phyloP scores from a whole-genome alignment of 2,888 invertebrate genomes.

The Hemistola chrysoprasaria region DNA sequence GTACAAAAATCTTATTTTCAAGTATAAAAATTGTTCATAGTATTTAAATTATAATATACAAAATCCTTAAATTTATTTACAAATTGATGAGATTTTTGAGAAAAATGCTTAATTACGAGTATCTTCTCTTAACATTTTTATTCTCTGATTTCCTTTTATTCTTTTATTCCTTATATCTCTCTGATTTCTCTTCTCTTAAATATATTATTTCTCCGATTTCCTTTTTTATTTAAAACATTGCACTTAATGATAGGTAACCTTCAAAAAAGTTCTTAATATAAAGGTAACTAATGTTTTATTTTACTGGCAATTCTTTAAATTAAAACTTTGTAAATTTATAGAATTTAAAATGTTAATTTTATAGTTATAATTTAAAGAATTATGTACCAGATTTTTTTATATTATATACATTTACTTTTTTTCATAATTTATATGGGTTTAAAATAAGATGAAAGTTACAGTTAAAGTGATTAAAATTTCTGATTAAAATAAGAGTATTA shows the following conservation, averaged over 20 bases:
- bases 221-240: conserved; percentile 27
- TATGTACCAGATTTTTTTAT: no score
- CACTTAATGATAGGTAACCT: conserved; percentile 48
- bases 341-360: no score
- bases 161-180: conserved; percentile 1
- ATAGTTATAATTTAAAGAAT: no score
- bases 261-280: conserved; percentile 46
- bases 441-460: conserved; percentile 19
- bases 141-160: conserved; percentile 19
- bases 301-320: conserved; percentile 23
- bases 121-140: conserved; percentile 1
- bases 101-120: conserved; percentile 3
- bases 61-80: conserved; percentile 20
- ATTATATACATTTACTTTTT: conserved; percentile 14
- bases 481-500: conserved; percentile 17
- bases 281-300: conserved; percentile 60
- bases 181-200: conserved; percentile 6
- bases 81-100: conserved; percentile 13
- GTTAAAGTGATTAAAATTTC: conserved; percentile 14
- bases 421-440: conserved; percentile 36
- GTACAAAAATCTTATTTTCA: conserved; percentile 44
- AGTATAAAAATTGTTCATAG: conserved; percentile 39
- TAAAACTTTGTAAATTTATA: conserved; percentile 12
- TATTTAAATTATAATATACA: conserved; percentile 26
- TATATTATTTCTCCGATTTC: conserved; percentile 5